phyloP scores from a whole-genome alignment of 2,113 vertebrate species.

The Phalacrocorax brasilianus region DNA sequence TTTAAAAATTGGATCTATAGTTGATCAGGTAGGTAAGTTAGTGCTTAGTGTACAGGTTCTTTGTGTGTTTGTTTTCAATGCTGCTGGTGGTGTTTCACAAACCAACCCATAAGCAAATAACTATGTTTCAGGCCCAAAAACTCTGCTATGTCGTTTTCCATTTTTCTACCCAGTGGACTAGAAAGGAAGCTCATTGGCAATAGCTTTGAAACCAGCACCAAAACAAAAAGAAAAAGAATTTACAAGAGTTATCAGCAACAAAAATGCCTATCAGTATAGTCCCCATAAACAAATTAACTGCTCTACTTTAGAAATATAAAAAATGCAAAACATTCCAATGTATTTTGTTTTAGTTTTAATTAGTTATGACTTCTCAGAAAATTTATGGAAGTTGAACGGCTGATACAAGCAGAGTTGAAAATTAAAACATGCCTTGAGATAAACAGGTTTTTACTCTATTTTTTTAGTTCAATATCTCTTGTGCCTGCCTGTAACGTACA shows the following conservation, averaged over 20 bases:
- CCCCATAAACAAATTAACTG: background rate
- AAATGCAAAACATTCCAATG: background rate
- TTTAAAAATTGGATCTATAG: background rate
- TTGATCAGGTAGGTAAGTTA: background rate
- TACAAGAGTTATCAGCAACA: conserved; percentile 1
- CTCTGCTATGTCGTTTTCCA: background rate
- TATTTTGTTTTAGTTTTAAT: conserved; percentile 16
- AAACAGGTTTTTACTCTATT: background rate
- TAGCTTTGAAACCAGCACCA: background rate
- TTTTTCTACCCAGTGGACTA: background rate
- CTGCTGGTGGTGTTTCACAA: background rate
- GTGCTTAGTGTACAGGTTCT: background rate
- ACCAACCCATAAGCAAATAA: background rate
- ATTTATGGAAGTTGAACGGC: background rate
- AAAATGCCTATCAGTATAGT: background rate
- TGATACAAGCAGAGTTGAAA: conserved; percentile 26
- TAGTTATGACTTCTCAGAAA: background rate
- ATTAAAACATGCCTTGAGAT: background rate
- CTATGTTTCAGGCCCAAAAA: background rate
- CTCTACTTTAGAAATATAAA: conserved; percentile 5
- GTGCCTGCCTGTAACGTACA: background rate
- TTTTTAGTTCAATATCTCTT: background rate
- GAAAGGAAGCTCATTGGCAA: background rate
- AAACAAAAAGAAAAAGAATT: background rate
- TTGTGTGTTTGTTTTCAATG: background rate